Percentiles rank a stretch among this genome's conserved stretches.
Conservation (phyloP, 2,113 vertebrate genomes). For the Lota lota region DNA sequence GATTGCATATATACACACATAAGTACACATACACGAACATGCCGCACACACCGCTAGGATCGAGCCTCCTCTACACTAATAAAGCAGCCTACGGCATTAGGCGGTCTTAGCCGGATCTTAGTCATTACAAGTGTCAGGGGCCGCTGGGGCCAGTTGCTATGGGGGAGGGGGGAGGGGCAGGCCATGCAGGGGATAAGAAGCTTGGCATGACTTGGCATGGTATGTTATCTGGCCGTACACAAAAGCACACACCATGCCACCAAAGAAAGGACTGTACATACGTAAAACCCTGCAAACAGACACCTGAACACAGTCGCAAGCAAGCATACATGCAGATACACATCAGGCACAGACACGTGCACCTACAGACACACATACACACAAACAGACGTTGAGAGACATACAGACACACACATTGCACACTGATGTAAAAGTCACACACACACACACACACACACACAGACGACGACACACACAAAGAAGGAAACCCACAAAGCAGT, state of each 20-base stretch:
- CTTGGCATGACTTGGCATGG: neutral
- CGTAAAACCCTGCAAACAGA: conserved; percentile 9
- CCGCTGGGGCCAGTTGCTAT: conserved; percentile 45
- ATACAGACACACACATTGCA: neutral
- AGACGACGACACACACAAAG: too few relatives aligned
- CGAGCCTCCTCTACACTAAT: conserved; percentile 63
- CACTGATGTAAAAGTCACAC: neutral
- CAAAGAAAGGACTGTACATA: too few relatives aligned
- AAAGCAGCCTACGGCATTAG: conserved; percentile 62
- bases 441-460: too few relatives aligned
- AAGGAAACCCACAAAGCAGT: conserved; percentile 16
- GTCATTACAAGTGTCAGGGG: conserved; percentile 68
- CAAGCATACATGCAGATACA: neutral
- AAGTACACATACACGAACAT: too few relatives aligned
- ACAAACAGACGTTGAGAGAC: neutral
- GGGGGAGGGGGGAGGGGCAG: too few relatives aligned
- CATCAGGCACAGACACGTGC: neutral
- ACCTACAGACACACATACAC: neutral
- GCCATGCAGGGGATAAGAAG: too few relatives aligned
- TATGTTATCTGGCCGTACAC: conserved; percentile 55
- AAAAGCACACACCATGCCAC: conserved; percentile 26
- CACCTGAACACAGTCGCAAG: conserved; percentile 19
- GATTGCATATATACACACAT: too few relatives aligned
- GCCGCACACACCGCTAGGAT: too few relatives aligned
- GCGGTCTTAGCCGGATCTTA: conserved; percentile 57